Evolutionary conservation across 2,888 invertebrate species (phyloP).

Genomic region (Synergus gifuensis): DNA sequence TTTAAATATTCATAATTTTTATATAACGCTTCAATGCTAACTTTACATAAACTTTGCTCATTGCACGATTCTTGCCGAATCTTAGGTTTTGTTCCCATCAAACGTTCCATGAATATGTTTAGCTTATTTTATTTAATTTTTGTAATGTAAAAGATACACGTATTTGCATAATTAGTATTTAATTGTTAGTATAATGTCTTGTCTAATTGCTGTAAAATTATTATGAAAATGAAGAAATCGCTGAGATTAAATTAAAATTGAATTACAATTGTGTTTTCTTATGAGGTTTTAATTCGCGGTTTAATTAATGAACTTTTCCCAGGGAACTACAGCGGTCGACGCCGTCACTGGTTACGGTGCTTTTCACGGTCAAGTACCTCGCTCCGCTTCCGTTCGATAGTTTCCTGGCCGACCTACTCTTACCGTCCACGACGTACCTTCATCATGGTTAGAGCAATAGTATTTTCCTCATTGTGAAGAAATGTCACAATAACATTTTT

Average conservation of each 20-base stretch:
- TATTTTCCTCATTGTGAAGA: constrained; percentile 49
- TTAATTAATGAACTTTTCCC: constrained; percentile 39
- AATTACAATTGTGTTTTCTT: neutral
- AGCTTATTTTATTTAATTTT: neutral
- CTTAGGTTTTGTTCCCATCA: neutral
- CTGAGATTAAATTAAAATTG: neutral
- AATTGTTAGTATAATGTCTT: neutral
- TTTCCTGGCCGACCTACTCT: constrained; percentile 71
- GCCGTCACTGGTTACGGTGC: constrained; percentile 65
- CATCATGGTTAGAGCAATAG: constrained; percentile 51
- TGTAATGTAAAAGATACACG: too few species aligned
- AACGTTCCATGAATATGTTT: neutral
- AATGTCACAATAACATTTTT: constrained; percentile 42
- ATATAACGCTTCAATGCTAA: constrained; percentile 23
- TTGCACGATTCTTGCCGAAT: constrained; percentile 14
- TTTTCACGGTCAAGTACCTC: constrained; percentile 77
- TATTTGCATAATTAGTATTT: neutral
- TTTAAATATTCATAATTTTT: constrained; percentile 40
- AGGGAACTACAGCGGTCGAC: constrained; percentile 57
- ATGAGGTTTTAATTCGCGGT: neutral
- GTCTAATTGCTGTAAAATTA: neutral
- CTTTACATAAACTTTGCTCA: constrained; percentile 14
- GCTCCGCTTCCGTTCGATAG: constrained; percentile 74
- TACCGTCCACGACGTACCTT: constrained; percentile 55
- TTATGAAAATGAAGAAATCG: neutral